These are phyloP conservation scores for Propithecus perrieri DNA, from an alignment of 2,797 vertebrate genomes.

Conservation along the genomic window DNA sequence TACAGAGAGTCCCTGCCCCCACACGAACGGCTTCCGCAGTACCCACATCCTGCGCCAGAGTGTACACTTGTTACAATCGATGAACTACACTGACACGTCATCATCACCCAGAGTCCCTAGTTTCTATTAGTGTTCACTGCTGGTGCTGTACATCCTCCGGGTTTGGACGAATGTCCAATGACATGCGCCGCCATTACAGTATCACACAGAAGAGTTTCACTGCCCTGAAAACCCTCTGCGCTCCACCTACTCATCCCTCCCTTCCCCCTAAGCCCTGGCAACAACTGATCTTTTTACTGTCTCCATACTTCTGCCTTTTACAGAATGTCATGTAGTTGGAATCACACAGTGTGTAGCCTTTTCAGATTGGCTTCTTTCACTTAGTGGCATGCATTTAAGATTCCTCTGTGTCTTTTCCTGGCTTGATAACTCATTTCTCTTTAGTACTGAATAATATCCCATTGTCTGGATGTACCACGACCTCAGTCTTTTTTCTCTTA, in stretches of 20 bases:
- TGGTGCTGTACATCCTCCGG: accelerated
- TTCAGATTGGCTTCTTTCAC: not conserved
- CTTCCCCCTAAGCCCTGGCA: not conserved
- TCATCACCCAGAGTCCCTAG: not conserved
- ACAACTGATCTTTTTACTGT: not conserved
- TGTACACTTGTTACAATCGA: too few species aligned
- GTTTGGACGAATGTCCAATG: not conserved
- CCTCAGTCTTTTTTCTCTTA: not conserved
- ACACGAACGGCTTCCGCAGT: accelerated
- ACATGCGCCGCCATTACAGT: not conserved
- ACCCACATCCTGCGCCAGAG: not conserved
- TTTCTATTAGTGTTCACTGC: too few species aligned
- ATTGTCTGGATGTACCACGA: not conserved
- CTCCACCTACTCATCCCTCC: not conserved
- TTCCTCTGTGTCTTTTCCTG: not conserved
- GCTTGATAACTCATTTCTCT: not conserved
- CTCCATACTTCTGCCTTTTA: not conserved
- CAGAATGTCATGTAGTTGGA: not conserved
- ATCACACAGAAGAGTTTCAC: not conserved
- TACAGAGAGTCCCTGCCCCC: not conserved
- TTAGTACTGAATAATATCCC: not conserved
- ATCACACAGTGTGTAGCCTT: not conserved
- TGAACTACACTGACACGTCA: accelerated
- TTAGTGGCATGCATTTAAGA: not conserved
- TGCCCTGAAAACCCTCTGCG: not conserved